Percentiles rank a stretch among this genome's conserved stretches.
Evolutionary conservation across 2,888 invertebrate species (phyloP).

Genomic region (Acronicta leporina): DNA sequence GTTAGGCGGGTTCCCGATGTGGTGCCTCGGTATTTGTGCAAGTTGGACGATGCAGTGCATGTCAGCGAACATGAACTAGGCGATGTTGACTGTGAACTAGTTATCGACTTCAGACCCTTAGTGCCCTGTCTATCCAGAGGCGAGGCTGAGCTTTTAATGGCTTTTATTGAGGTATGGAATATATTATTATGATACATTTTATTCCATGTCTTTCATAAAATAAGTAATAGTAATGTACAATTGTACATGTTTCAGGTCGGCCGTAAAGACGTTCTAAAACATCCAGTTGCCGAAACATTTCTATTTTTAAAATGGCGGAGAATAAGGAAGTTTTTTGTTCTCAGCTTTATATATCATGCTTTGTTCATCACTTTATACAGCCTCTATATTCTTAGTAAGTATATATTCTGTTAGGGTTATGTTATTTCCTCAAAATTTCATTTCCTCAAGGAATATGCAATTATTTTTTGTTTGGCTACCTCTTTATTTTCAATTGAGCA

Average conservation of each 20-base stretch:
- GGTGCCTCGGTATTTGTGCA: slow-evolving; percentile 91
- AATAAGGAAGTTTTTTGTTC: slow-evolving; percentile 94
- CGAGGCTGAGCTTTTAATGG: slow-evolving; percentile 92
- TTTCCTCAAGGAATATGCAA: too few species aligned
- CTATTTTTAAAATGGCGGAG: slow-evolving; percentile 94
- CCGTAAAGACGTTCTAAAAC: slow-evolving; percentile 93
- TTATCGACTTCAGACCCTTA: slow-evolving; percentile 88
- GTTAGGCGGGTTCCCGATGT: slow-evolving; percentile 95
- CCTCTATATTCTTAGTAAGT: slow-evolving; percentile 91
- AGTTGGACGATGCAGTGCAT: slow-evolving; percentile 93
- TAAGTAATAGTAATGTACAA: neutral
- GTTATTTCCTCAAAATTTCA: neutral
- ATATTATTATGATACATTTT: neutral
- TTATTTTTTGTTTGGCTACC: too few species aligned
- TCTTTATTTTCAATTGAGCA: too few species aligned
- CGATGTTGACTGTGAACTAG: slow-evolving; percentile 95
- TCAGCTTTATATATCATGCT: slow-evolving; percentile 93
- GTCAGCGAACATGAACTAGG: slow-evolving; percentile 95
- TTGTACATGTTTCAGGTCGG: slow-evolving; percentile 88
- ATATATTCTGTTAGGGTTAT: slow-evolving; percentile 32
- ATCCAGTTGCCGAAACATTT: slow-evolving; percentile 95
- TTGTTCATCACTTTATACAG: slow-evolving; percentile 93
- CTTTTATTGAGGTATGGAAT: slow-evolving; percentile 90
- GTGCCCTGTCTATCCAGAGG: slow-evolving; percentile 90
- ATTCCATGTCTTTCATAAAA: neutral